Conservation (phyloP, 2,113 vertebrate genomes). For the Clarias gariepinus region DNA sequence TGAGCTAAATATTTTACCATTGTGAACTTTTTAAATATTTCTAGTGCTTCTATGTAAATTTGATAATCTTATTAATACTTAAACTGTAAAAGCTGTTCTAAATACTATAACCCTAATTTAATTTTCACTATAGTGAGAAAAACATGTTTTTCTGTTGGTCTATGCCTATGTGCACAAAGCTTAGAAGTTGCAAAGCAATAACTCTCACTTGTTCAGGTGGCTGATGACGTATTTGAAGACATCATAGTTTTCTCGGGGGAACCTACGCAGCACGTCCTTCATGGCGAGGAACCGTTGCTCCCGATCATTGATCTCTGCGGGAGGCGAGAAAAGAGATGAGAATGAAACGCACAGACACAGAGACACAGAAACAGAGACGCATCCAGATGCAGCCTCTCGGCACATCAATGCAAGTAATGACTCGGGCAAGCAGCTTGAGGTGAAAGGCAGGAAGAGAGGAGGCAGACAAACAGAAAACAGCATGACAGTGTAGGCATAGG, state of each 20-base stretch:
- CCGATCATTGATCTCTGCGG: constrained; percentile 87
- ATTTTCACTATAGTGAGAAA: too few species aligned
- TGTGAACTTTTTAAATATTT: too few species aligned
- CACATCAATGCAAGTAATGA: background rate
- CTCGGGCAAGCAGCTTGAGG: constrained; percentile 9
- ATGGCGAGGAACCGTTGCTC: constrained; percentile 89
- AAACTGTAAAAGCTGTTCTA: background rate
- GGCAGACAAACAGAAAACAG: constrained; percentile 35
- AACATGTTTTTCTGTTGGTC: background rate
- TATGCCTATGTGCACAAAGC: background rate
- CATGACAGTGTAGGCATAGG: constrained; percentile 3
- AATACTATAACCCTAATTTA: background rate
- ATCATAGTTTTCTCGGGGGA: constrained; percentile 92
- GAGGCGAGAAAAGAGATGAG: constrained; percentile 45
- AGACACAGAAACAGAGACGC: constrained; percentile 24
- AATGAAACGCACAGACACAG: constrained; percentile 29
- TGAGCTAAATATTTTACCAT: background rate
- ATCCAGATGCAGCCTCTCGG: constrained; percentile 7
- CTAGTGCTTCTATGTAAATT: too few species aligned
- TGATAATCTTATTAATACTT: background rate
- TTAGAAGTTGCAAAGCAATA: constrained; percentile 38
- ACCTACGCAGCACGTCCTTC: constrained; percentile 87
- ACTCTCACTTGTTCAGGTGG: constrained; percentile 88
- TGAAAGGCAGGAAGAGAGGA: constrained; percentile 9
- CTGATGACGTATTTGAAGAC: constrained; percentile 95